A percentile compares a stretch with the other conserved stretches of the same genome.
phyloP scores from a whole-genome alignment of 2,113 vertebrate species.

The Setophaga coronata region DNA sequence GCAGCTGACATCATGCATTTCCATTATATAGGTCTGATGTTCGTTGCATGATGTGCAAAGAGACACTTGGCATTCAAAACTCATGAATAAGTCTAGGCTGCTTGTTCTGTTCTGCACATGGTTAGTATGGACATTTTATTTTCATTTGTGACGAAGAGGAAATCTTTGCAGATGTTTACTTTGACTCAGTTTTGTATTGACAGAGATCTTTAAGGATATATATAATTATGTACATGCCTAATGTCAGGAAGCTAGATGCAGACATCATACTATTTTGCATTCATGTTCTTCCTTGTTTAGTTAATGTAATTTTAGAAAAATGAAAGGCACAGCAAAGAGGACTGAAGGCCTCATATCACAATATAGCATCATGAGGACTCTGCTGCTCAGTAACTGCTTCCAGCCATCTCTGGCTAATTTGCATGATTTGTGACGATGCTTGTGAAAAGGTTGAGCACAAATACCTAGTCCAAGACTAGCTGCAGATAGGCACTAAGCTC shows the following conservation, averaged over 20 bases:
- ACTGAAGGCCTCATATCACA: background rate
- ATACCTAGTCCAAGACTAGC: background rate
- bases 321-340: background rate
- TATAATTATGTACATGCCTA: background rate
- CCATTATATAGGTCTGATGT: conserved; percentile 38
- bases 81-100: background rate
- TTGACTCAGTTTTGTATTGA: background rate
- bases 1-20: conserved; percentile 58
- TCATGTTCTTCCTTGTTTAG: background rate
- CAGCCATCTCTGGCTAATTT: background rate
- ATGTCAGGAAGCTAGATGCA: background rate
- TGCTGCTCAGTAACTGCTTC: background rate
- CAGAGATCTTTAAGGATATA: background rate
- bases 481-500: background rate
- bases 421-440: background rate
- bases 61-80: conserved; percentile 6
- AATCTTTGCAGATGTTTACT: background rate
- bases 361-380: background rate
- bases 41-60: background rate
- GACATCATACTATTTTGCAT: background rate
- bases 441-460: background rate
- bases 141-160: background rate
- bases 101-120: background rate
- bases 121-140: background rate
- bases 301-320: background rate